These are phyloP conservation scores for Punctoribates punctum DNA, from an alignment of 2,888 invertebrate genomes.

Conservation along the genomic window DNA sequence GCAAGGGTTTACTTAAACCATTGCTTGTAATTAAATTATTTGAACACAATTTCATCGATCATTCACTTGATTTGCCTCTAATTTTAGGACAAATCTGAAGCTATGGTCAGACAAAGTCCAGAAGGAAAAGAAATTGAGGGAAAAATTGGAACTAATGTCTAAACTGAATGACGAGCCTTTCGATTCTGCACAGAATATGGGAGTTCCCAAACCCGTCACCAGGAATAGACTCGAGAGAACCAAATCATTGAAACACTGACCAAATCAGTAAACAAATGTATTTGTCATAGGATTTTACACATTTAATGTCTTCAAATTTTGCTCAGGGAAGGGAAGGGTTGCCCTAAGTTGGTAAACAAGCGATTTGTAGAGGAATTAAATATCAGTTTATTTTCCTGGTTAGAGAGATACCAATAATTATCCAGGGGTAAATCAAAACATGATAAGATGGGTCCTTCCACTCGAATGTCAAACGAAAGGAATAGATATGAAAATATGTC, in stretches of 20 bases:
- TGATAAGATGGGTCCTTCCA: no score
- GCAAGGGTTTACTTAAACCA: constrained; percentile 4
- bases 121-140: constrained; percentile 2
- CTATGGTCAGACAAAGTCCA: constrained; percentile 23
- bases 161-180: background rate
- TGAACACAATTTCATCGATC: background rate
- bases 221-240: background rate
- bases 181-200: background rate
- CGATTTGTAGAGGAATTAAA: no score
- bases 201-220: background rate
- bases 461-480: no score
- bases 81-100: constrained; percentile 12
- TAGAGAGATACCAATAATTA: no score
- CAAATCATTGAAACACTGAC: constrained; percentile 6
- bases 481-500: no score
- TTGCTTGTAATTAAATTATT: constrained; percentile 9
- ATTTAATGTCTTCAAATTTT: background rate
- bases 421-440: no score
- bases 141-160: background rate
- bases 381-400: no score
- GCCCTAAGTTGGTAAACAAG: no score
- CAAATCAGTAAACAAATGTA: background rate
- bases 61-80: background rate
- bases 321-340: background rate
- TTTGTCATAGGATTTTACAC: background rate